Base-by-base conservation (phyloP, 2,888 invertebrate species). In the Artemia sinica region DNA sequence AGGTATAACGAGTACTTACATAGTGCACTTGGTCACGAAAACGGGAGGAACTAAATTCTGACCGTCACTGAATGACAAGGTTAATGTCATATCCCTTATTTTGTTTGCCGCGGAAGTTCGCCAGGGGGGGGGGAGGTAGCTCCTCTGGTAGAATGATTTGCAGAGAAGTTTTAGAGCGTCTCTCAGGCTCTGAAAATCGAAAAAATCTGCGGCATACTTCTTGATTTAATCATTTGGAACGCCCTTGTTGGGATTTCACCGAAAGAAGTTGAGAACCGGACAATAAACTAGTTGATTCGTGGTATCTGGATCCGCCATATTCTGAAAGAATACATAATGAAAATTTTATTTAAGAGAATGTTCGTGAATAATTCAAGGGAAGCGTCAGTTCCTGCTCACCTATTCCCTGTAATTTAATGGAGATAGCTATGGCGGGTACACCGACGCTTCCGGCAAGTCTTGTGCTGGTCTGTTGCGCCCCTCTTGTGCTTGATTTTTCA, bases 121-220 rank as follows among this genome's bases (percentile, higher is more conserved):
- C n/a, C n/a, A n/a, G 52, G 52, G 52, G 1, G 1, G 28, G 28
- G 4, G 28, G 28, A n/a, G 52, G 52, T 52, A 52, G n/a, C 1
- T 52, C 52, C 13, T 52, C 52, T 52, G 52, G 52, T n/a, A 52
- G 52, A n/a, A 52, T 52, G 52, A 52, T 52, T 52, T 52, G 52
- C 52, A 2, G 4, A 4, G 4, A 52, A 52, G 52, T 52, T 52
- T 52, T 52, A 2, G 13, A n/a, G 52, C 52, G 4, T 52, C 52
- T 52, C 52, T 4, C 52, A 52, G n/a, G 52, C 52, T 4, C 52
- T 52, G 52, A 51, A 51, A 51, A 51, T 51, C 52, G n/a, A 51
- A 52, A n/a, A 52, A 52, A 52, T 52, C 52, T 52, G 52, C 1
- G 1, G 52, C 52, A 4, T 52, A 52, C 52, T 52, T 52, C 52